Evolutionary conservation across 2,797 vertebrate genomes (phyloP).

Genomic region (Spatula clypeata): DNA sequence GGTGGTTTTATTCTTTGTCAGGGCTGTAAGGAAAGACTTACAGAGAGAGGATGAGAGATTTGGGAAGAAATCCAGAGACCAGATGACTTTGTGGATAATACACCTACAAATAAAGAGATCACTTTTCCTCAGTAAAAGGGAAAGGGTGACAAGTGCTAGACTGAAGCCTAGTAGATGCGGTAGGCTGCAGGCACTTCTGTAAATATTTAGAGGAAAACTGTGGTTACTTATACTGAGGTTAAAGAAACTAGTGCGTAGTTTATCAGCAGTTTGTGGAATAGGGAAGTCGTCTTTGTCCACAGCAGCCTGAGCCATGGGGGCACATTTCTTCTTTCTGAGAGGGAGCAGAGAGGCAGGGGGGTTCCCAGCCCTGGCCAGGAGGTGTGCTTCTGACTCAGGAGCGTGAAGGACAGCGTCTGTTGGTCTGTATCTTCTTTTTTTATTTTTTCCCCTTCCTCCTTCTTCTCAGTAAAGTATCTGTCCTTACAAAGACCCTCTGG

Average conservation of each 20-base stretch:
- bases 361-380: neutral
- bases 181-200: neutral
- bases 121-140: neutral
- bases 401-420: neutral
- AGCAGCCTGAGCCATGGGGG: neutral
- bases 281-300: neutral
- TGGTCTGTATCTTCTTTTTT: accelerated
- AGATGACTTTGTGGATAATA: neutral
- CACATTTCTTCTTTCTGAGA: neutral
- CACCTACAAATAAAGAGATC: neutral
- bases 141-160: neutral
- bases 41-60: neutral
- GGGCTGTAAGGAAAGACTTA: neutral
- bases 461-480: neutral
- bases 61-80: neutral
- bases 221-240: neutral
- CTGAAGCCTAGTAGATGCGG: neutral
- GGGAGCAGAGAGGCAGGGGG: neutral
- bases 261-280: neutral
- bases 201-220: neutral
- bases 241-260: neutral
- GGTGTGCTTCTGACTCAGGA: neutral
- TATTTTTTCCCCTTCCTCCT: no score
- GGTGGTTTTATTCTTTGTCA: neutral
- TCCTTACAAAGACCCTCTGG: neutral